Base-by-base conservation (phyloP, 2,797 vertebrate species). In the Rhyacichthys aspro region DNA sequence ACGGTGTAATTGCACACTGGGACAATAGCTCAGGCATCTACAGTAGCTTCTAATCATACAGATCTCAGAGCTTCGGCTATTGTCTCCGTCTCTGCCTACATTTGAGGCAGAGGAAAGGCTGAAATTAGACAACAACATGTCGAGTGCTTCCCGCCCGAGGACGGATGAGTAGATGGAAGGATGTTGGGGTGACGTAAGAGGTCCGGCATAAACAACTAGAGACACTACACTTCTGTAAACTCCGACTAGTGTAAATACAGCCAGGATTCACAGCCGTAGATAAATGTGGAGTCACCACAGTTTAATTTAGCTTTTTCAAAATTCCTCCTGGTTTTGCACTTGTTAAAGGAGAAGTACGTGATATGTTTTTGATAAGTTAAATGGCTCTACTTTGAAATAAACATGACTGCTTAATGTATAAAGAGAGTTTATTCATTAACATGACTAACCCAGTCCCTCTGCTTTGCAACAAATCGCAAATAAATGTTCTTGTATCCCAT, bases 71-170 rank as follows among this genome's bases (percentile, higher is more conserved):
- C 75, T 45, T 74, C 9, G 67, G 70, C 77, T 67, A 73, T 84
- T 84, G 77, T 82, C 65, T 80, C 52, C 0, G 33, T 54, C 59
- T 78, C 63, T 79, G 71, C 74, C 69, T 74, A 59, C 64, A 71
- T 55, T 68, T 63, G 58, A 7, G 62, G 69, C 48, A 58, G 57
- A 81, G 81, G 80, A 84, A 89, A 81, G 70, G 73, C 81, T 72
- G 72, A 71, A 87, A 85, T 87, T 86, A 88, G 90, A 89, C 86
- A 86, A 85, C 81, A 88, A 82, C 83, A 81, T 70, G 86, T 88
- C 72, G 82, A 84, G 76, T 76, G 62, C 73, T 86, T 90, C 87
- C 87, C 10, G 59, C 46, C 56, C 8, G 17, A 55, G 38, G 53
- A 56, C 33, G 73, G 76, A 88, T 85, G 79, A 79, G 74, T 49